Conservation (phyloP, 2,113 vertebrate genomes). For the Dicentrarchus labrax region DNA sequence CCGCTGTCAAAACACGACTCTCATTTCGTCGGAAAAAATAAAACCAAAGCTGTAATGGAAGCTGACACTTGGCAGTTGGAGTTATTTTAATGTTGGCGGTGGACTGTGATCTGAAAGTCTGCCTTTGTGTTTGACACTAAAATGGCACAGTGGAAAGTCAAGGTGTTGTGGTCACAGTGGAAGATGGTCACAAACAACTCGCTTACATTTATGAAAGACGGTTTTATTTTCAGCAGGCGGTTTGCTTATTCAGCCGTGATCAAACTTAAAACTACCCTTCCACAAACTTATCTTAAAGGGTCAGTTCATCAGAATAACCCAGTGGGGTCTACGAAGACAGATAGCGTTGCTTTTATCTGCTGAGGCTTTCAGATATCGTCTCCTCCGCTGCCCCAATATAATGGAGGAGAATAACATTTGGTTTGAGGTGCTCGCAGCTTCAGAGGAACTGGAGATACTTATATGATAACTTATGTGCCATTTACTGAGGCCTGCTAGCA, state of each 20-base stretch:
- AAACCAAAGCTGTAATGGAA: background rate
- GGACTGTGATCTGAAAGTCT: background rate
- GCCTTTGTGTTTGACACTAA: background rate
- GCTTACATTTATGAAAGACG: background rate
- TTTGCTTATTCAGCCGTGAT: background rate
- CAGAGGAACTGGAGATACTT: no score
- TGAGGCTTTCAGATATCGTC: background rate
- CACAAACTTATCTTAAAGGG: background rate
- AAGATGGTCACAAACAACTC: background rate
- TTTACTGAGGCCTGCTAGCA: no score
- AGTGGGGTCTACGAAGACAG: no score
- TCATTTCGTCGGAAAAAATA: background rate
- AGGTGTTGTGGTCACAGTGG: background rate
- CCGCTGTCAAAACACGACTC: background rate
- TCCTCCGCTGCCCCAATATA: background rate
- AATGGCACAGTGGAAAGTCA: conserved; percentile 30
- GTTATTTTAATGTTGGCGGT: background rate
- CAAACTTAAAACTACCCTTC: background rate
- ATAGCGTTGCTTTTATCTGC: background rate
- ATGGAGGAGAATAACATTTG: no score
- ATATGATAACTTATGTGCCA: no score
- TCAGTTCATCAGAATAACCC: no score
- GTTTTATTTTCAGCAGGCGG: background rate
- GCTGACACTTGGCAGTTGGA: background rate
- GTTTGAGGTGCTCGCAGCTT: no score